Base-by-base conservation (phyloP, 2,797 vertebrate genomes). In the Sebastes hubbsi region DNA sequence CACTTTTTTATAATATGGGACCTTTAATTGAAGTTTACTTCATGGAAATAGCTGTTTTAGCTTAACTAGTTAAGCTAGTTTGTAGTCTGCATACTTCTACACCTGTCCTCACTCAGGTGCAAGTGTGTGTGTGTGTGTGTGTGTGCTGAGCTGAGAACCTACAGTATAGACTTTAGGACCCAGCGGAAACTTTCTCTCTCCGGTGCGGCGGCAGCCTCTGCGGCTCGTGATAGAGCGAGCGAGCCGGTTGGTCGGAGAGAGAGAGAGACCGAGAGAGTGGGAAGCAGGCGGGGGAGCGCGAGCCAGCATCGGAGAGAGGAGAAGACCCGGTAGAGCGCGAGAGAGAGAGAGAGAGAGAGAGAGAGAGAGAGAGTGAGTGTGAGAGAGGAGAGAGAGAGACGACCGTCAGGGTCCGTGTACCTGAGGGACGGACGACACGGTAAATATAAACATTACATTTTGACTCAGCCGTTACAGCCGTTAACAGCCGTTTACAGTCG, bases 341-440 rank as follows among this genome's bases (percentile, higher is more conserved):
- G 83, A 73, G 83, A 60, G 9, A 34, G 84, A 27, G 25, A 27
- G 85, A 89, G 83, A 82, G 83, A 82, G 87, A 67, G 89, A 72
- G 82, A 65, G 80, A 73, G 83, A 89, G 83, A 81, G 83, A 80
- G 30, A 64, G 75, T 30, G 81, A 29, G 79, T 42, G 78, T n/a
- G 84, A 77, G 89, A 68, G 90, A 72, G 74, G 72, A 79, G 91
- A 74, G 81, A 84, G 89, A 88, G 89, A 85, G 82, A 89, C 90
- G 88, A 89, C 87, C 84, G 86, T 87, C 86, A 89, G 90, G 89
- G 90, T 92, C 92, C 88, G 89, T 80, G 89, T 85, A 89, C 80
- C 88, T 87, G 83, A 91, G 90, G 88, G 89, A 94, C 89, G 88
- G 87, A 90, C 85, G 82, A 93, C 84, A 94, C 93, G 93, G 94